Percentiles rank a stretch among this genome's conserved stretches.
phyloP scores from a whole-genome alignment of 30 jellyfish, hydroid and myxozoan genomes.

The Nemopilema nomurai region DNA sequence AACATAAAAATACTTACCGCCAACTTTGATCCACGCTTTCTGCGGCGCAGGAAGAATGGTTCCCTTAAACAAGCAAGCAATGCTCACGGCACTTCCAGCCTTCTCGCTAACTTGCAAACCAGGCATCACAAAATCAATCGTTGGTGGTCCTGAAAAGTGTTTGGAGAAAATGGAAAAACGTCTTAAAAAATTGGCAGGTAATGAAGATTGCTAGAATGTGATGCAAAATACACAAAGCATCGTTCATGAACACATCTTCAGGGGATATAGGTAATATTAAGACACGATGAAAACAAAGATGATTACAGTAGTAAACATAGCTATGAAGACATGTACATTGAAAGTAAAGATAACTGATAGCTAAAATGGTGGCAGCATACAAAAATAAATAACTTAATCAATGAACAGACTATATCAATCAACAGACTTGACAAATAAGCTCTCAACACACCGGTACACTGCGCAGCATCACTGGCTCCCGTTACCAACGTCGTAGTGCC shows the following conservation, averaged over 20 bases:
- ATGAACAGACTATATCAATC: no score
- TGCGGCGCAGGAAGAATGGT: constrained; percentile 43
- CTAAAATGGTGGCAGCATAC: no score
- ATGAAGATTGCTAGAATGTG: not conserved
- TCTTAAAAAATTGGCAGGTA: not conserved
- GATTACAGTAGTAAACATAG: no score
- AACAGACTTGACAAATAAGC: not conserved
- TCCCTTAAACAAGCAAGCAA: constrained; percentile 56
- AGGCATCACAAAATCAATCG: constrained; percentile 47
- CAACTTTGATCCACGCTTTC: constrained; percentile 33
- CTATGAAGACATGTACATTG: no score
- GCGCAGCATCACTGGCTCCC: constrained; percentile 23
- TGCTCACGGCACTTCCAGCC: constrained; percentile 25
- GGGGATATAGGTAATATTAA: not conserved
- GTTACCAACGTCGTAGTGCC: constrained; percentile 49
- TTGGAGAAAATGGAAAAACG: not conserved
- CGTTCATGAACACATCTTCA: no score
- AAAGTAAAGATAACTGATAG: no score
- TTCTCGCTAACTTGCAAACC: constrained; percentile 17
- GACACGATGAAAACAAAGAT: not conserved
- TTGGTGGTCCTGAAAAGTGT: constrained; percentile 45
- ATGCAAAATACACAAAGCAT: no score
- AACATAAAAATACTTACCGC: constrained; percentile 42
- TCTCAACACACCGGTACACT: constrained; percentile 36
- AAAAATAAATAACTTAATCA: no score